phyloP scores from a whole-genome alignment of 2,113 vertebrate genomes.

The Meles meles region DNA sequence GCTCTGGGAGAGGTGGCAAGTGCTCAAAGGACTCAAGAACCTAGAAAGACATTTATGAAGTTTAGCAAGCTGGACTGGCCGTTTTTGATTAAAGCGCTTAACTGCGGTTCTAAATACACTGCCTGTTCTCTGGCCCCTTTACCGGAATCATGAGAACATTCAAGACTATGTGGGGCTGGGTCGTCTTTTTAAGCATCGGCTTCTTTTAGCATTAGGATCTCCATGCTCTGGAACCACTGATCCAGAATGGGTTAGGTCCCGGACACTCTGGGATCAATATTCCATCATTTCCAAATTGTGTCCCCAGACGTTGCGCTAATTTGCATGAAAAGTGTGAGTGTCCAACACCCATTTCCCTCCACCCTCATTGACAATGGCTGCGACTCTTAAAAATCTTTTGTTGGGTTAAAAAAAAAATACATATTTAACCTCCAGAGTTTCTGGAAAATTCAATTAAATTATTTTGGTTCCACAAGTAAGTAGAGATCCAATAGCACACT shows the following conservation, averaged over 20 bases:
- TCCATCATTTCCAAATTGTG: background rate
- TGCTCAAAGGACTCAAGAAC: slow-evolving; percentile 56
- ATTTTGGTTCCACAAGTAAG: background rate
- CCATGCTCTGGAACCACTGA: background rate
- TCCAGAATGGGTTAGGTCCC: background rate
- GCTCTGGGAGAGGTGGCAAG: slow-evolving; percentile 79
- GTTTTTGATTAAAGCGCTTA: background rate
- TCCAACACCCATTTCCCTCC: background rate
- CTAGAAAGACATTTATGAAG: slow-evolving; percentile 67
- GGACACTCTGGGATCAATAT: background rate
- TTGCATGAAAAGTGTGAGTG: background rate
- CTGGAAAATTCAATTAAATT: slow-evolving; percentile 17
- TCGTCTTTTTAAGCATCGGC: background rate
- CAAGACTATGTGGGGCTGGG: background rate
- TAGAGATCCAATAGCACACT: background rate
- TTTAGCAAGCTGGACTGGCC: background rate
- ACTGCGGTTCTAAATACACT: background rate
- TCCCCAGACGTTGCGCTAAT: background rate
- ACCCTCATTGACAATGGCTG: background rate
- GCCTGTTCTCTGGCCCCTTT: background rate
- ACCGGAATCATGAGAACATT: background rate
- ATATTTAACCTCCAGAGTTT: slow-evolving; percentile 10
- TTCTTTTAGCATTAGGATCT: background rate
- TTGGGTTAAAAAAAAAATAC: background rate
- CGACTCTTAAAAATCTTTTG: background rate